Conservation (phyloP, 2,888 invertebrate species). For the Amitus sp. region DNA sequence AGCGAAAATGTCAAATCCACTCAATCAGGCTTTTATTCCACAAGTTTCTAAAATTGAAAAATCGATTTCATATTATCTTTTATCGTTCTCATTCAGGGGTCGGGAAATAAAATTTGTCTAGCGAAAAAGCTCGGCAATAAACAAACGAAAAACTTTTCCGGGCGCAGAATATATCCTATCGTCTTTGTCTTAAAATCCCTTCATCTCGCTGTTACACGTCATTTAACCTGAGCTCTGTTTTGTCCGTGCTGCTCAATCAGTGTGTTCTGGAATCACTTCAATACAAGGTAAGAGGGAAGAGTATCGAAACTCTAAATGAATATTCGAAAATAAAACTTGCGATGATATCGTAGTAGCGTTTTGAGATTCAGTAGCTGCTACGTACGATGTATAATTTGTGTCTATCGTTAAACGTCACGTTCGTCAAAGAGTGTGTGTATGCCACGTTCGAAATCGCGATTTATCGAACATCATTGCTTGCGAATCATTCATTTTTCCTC, state of each 20-base stretch:
- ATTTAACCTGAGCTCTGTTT: slow-evolving; percentile 72
- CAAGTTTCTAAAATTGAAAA: too few relatives aligned
- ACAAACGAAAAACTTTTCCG: too few relatives aligned
- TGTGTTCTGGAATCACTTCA: slow-evolving; percentile 99
- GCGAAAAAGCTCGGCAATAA: too few relatives aligned
- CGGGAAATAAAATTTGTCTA: too few relatives aligned
- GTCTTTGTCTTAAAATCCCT: slow-evolving; percentile 34
- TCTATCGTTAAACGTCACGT: slow-evolving; percentile 32
- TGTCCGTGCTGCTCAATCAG: slow-evolving; percentile 84
- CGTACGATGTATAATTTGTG: slow-evolving; percentile 55
- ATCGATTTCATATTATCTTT: too few relatives aligned
- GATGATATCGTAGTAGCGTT: slow-evolving; percentile 40
- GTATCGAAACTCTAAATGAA: slow-evolving; percentile 27
- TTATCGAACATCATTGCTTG: slow-evolving; percentile 35
- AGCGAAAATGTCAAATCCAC: too few relatives aligned
- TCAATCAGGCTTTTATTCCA: too few relatives aligned
- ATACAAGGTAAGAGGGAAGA: slow-evolving; percentile 88
- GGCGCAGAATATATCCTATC: neutral
- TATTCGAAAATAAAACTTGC: slow-evolving; percentile 23
- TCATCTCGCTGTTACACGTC: slow-evolving; percentile 50
- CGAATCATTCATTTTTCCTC: slow-evolving; percentile 34
- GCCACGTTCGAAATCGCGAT: slow-evolving; percentile 11
- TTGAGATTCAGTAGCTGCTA: slow-evolving; percentile 45
- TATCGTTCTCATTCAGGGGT: too few relatives aligned
- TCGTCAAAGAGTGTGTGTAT: slow-evolving; percentile 31